Percentiles rank a stretch among this genome's conserved stretches.
Conservation (phyloP, 2,888 invertebrate species). For the Cheiracanthium punctorium region DNA sequence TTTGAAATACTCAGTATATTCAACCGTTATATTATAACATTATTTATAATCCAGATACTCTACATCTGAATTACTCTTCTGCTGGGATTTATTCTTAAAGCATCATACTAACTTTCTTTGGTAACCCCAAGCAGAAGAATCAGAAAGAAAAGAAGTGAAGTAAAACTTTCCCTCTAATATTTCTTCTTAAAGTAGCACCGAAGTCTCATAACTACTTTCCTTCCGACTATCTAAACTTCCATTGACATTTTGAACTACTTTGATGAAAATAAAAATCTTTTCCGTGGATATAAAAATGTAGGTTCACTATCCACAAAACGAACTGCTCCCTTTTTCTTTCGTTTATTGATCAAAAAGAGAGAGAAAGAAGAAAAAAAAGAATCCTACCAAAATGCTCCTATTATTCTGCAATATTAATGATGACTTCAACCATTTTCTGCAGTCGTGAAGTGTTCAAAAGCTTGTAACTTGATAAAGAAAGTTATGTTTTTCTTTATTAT, state of each 20-base stretch:
- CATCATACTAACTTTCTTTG: too few relatives aligned
- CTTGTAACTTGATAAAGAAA: not conserved
- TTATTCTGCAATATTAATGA: constrained; percentile 6
- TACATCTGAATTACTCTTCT: too few relatives aligned
- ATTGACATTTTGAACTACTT: not conserved
- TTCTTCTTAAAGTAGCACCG: not conserved
- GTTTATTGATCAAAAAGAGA: constrained; percentile 1
- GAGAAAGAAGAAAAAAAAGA: not conserved
- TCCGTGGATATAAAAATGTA: not conserved
- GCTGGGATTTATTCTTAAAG: too few relatives aligned
- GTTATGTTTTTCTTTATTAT: too few relatives aligned
- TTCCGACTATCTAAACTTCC: not conserved
- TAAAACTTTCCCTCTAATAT: not conserved
- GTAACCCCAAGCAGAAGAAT: too few relatives aligned
- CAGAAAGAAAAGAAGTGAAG: too few relatives aligned
- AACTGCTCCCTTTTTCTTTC: not conserved
- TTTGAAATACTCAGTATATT: too few relatives aligned
- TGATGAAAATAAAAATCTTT: not conserved
- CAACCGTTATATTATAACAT: too few relatives aligned
- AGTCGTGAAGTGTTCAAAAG: not conserved
- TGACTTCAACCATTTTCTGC: not conserved
- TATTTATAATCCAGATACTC: too few relatives aligned
- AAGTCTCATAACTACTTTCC: not conserved
- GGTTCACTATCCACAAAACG: not conserved
- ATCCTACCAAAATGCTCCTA: not conserved